Evolutionary conservation across 2,113 vertebrate species (phyloP).

Genomic region (Pandion haliaetus): DNA sequence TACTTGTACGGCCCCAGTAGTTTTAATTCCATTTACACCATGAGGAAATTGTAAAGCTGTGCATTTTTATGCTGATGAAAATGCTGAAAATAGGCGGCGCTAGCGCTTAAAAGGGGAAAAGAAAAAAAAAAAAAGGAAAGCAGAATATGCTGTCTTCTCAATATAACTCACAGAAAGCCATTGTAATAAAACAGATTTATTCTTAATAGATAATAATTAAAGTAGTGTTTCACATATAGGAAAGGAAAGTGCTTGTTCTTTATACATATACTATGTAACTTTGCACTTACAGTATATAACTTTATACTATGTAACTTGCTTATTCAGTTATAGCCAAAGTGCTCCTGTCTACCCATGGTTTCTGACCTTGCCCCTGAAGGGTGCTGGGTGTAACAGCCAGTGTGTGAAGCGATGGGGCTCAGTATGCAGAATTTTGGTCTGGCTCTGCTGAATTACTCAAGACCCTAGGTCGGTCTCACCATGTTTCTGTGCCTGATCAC

Average conservation of each 20-base stretch:
- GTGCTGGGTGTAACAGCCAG: background rate
- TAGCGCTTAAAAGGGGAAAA: background rate
- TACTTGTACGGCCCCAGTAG: background rate
- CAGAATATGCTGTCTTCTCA: background rate
- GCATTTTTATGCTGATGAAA: slow-evolving; percentile 33
- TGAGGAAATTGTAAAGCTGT: slow-evolving; percentile 22
- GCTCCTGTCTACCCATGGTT: background rate
- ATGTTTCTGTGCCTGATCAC: background rate
- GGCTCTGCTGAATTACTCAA: background rate
- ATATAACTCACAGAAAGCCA: background rate
- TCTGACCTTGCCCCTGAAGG: rapidly evolving
- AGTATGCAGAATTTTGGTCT: background rate
- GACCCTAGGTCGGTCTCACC: background rate
- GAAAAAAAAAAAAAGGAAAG: background rate
- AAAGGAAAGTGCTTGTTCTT: background rate
- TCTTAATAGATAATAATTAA: background rate
- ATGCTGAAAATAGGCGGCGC: background rate
- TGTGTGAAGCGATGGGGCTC: background rate
- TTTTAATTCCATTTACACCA: background rate
- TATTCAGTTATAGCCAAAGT: background rate
- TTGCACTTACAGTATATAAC: background rate
- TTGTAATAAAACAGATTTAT: background rate
- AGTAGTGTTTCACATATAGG: background rate
- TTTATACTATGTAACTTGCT: background rate
- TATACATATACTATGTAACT: background rate